Evolutionary conservation across 2,797 vertebrate species (phyloP).

Genomic region (Hippoglossus hippoglossus): DNA sequence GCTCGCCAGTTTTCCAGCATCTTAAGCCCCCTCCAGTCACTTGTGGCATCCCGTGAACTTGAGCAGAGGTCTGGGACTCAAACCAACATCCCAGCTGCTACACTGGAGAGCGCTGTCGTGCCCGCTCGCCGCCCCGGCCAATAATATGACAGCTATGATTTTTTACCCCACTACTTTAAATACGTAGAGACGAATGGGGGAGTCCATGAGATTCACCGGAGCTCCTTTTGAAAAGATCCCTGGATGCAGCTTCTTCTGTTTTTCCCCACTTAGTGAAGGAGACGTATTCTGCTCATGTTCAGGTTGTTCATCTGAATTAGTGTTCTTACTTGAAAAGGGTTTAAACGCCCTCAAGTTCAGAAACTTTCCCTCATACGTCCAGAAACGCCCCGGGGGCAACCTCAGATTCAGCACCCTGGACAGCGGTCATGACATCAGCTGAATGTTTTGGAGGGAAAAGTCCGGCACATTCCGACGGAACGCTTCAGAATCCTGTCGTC

Average conservation of each 20-base stretch:
- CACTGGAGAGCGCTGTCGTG: conserved; percentile 30
- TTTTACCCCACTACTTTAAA: conserved; percentile 26
- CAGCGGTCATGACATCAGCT: conserved; percentile 23
- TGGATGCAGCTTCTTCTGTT: no score
- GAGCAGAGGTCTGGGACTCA: conserved; percentile 49
- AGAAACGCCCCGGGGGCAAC: conserved; percentile 10
- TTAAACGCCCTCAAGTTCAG: no score
- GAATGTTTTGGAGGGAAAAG: background rate
- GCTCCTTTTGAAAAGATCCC: background rate
- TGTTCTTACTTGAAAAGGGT: no score
- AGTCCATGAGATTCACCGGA: conserved; percentile 28
- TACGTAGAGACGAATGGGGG: background rate
- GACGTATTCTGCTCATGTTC: no score
- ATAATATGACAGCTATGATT: conserved; percentile 55
- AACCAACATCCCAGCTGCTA: conserved; percentile 44
- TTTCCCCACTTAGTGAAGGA: no score
- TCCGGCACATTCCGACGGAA: no score
- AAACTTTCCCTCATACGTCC: no score
- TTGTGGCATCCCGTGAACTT: conserved; percentile 46
- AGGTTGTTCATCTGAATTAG: no score
- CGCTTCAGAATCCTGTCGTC: no score
- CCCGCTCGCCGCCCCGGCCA: conserved; percentile 36
- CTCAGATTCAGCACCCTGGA: conserved; percentile 55
- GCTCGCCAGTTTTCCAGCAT: conserved; percentile 47
- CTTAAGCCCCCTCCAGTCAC: conserved; percentile 34